phyloP scores from a whole-genome alignment of 2,797 vertebrate species.

The Scyliorhinus canicula region DNA sequence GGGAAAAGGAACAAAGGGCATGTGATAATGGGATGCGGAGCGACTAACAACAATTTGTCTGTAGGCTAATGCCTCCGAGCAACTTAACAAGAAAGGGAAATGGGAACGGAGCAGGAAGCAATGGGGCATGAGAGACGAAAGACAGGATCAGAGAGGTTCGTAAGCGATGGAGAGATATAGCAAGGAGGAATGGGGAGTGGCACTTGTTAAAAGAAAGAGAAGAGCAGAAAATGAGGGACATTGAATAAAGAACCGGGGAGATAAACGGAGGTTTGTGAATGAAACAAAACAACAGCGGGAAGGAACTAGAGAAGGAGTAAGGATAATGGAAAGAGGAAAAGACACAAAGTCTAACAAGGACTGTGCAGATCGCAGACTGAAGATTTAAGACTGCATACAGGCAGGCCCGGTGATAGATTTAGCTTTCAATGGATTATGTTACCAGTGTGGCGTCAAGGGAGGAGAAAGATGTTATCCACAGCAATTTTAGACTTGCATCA shows the following conservation, averaged over 20 bases:
- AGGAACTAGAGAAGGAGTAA: background rate
- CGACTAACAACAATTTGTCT: background rate
- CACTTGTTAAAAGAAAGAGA: background rate
- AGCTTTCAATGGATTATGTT: constrained; percentile 36
- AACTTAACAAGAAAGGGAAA: background rate
- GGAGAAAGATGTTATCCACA: constrained; percentile 28
- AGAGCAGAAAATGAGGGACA: background rate
- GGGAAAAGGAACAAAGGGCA: background rate
- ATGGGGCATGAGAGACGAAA: background rate
- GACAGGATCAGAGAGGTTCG: background rate
- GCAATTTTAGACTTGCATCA: constrained; percentile 36
- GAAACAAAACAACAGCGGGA: background rate
- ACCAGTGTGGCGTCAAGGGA: constrained; percentile 31
- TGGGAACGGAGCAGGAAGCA: background rate
- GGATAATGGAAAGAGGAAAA: background rate
- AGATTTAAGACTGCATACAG: constrained; percentile 13
- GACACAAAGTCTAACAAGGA: constrained; percentile 19
- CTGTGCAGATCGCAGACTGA: background rate
- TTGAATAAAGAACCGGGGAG: background rate
- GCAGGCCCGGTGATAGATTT: constrained; percentile 22
- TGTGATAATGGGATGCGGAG: background rate
- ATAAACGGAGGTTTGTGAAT: background rate
- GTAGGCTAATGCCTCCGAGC: background rate
- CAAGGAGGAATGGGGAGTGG: background rate
- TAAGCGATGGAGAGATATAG: background rate